Evolutionary conservation across 1,140 invertebrate genomes (phyloP), one percentile per base, ranked within the genome.

Genomic region (Geopemphigus sp.): DNA sequence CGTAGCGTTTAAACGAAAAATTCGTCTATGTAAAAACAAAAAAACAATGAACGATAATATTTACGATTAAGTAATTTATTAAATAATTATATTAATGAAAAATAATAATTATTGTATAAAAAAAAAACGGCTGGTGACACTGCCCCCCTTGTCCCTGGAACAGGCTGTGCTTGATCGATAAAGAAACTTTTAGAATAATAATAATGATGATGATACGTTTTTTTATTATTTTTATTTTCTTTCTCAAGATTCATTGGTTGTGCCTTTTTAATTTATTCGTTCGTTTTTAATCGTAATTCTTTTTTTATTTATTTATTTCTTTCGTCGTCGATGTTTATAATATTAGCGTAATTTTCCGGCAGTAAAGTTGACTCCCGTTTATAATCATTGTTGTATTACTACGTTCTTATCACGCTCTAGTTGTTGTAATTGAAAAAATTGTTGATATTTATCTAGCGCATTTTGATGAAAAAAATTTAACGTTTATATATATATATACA

Each of bases 81-180:
- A 26, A 72, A 19, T 54, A 72, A 54, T 70, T 26, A 53, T 53
- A 26, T 11, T 70, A 61, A 59, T 26, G 61, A 47, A 54, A n/a
- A 39, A 39, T 39, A 39, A 39, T 39, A 39, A 39, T 39, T n/a
- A n/a, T n/a, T n/a, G n/a, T n/a, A n/a, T n/a, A 39, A 39, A 4
- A 39, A 39, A 4, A 39, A 63, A 32, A 74, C 29, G 74, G 74
- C 74, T 78, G 74, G 74, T 78, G 57, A 78, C 74, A 78, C 74
- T 78, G 74, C 74, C 74, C 74, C 74, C 57, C 74, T 78, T 78
- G 74, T 39, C 74, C 74, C 50, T 61, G 74, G 57, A 78, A 78
- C 29, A 78, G 74, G 74, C 74, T 78, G 74, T 78, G 74, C 74
- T 78, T 59, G 74, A 61, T 78, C 5, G 24, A 59, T 74, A 78